Evolutionary conservation across 2,797 vertebrate species (phyloP), one percentile per base, ranked within the genome.

Genomic region (Enteromius paludinosus): DNA sequence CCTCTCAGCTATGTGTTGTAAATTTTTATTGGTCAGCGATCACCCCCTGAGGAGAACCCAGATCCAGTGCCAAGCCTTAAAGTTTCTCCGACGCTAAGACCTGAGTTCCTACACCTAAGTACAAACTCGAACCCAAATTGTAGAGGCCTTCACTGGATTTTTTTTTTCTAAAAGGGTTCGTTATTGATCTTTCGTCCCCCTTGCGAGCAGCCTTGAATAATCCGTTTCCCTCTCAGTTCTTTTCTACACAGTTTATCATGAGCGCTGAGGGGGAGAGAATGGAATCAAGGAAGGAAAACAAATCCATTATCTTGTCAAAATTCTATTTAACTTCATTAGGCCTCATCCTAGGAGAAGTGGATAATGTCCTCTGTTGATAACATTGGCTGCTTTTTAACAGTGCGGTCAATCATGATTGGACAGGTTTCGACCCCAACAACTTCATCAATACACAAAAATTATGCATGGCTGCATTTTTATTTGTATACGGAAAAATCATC

Each of bases 111-210:
- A 64, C 74, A 65, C 10, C 76, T 76, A 85, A 54, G 83, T 89
- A 89, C 88, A 87, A 89, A 89, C 88, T 86, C 65, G 3, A 73
- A 89, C 85, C 83, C 78, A 86, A 85, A 90, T 84, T 82, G 88
- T 82, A 89, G 77, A 74, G 83, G 89, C 83, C 88, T 90, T 88
- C 61, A 41, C 38, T 86, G 83, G 83, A 82, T 84, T 76, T 72
- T 82, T 85, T 30, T 74, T 47, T 78, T 73, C 41, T 70, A 43
- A 86, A 89, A 84, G 78, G 85, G 89, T 86, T 90, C 85, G 89
- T 85, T 90, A 93, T 92, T 88, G 90, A 92, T 90, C 89, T 90
- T 90, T 89, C 87, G 89, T 89, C 87, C 88, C 84, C 84, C 85
- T 83, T 86, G 87, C 82, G 88, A 88, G 82, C 74, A 74, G 81